A percentile compares a stretch with the other conserved stretches of the same genome.
Conservation (phyloP, 2,113 vertebrate genomes). For the Gymnobelideus leadbeateri region DNA sequence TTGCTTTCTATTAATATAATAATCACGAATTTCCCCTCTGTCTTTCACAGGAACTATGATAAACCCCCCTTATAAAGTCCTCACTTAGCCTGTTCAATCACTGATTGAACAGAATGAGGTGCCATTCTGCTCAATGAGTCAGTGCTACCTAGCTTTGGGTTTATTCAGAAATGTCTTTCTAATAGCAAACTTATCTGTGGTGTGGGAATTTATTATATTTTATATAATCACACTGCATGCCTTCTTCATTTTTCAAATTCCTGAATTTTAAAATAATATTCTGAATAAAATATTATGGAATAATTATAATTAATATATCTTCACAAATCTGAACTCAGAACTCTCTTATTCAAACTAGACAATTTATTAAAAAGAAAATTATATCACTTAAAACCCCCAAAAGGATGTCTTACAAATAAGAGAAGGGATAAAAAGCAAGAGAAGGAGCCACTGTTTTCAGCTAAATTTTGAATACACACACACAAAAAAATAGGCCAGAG, state of each 20-base stretch:
- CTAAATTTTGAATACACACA: slow-evolving; percentile 70
- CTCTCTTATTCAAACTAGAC: slow-evolving; percentile 71
- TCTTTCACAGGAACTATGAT: slow-evolving; percentile 33
- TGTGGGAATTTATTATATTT: slow-evolving; percentile 70
- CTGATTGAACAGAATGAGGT: slow-evolving; percentile 50
- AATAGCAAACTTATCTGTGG: slow-evolving; percentile 78
- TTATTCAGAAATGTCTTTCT: slow-evolving; percentile 77
- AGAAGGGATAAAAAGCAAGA: slow-evolving; percentile 45
- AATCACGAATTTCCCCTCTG: background rate
- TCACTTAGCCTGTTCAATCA: slow-evolving; percentile 39
- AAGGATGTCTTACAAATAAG: slow-evolving; percentile 65
- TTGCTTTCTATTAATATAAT: background rate
- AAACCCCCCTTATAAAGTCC: slow-evolving; percentile 4
- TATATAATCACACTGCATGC: background rate
- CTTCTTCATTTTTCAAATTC: background rate
- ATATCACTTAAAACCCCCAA: slow-evolving; percentile 69
- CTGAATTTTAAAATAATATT: background rate
- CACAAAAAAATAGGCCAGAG: slow-evolving; percentile 64
- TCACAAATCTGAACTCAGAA: slow-evolving; percentile 66
- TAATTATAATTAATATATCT: slow-evolving; percentile 38
- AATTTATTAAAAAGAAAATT: slow-evolving; percentile 70
- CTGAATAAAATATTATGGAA: background rate
- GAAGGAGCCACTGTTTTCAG: slow-evolving; percentile 50
- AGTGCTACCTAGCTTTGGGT: slow-evolving; percentile 56
- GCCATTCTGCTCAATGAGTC: slow-evolving; percentile 62